Conservation (phyloP, 2,888 invertebrate species). For the Caenorhabditis afra region DNA sequence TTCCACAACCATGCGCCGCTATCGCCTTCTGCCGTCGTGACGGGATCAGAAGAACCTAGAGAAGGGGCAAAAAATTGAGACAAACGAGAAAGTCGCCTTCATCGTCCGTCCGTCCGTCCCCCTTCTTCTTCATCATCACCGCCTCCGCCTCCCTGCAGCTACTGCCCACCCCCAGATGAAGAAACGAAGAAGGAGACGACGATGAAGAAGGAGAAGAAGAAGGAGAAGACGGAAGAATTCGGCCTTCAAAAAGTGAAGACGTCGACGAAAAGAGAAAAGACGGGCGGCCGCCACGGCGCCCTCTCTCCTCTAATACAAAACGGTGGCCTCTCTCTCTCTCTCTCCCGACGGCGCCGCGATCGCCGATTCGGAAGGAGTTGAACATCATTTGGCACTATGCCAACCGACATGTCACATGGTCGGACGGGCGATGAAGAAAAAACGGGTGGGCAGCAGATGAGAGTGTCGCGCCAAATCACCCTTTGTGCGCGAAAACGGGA, state of each 20-base stretch:
- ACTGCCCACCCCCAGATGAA: constrained; percentile 44
- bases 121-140: constrained; percentile 29
- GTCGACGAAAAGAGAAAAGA: constrained; percentile 44
- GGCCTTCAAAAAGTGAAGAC: constrained; percentile 57
- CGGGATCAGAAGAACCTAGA: neutral
- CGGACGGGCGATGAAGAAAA: constrained; percentile 7
- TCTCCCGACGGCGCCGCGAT: neutral
- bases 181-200: neutral
- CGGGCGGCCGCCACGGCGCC: constrained; percentile 14
- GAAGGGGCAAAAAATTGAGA: constrained; percentile 39
- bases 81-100: constrained; percentile 33
- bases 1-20: neutral
- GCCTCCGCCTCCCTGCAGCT: constrained; percentile 13
- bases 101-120: neutral
- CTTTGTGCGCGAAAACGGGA: constrained; percentile 54
- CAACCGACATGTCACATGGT: constrained; percentile 46
- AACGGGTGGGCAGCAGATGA: constrained; percentile 1
- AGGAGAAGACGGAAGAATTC: constrained; percentile 23
- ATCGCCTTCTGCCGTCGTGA: neutral
- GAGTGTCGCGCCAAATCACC: constrained; percentile 52
- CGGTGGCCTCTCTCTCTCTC: constrained; percentile 31
- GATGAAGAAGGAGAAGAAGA: neutral
- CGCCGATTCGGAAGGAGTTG: constrained; percentile 15
- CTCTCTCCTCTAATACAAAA: constrained; percentile 35
- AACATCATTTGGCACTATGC: constrained; percentile 53